A percentile compares a stretch with the other conserved stretches of the same genome.
phyloP scores from a whole-genome alignment of 2,113 vertebrate species.

The Elgaria multicarinata region DNA sequence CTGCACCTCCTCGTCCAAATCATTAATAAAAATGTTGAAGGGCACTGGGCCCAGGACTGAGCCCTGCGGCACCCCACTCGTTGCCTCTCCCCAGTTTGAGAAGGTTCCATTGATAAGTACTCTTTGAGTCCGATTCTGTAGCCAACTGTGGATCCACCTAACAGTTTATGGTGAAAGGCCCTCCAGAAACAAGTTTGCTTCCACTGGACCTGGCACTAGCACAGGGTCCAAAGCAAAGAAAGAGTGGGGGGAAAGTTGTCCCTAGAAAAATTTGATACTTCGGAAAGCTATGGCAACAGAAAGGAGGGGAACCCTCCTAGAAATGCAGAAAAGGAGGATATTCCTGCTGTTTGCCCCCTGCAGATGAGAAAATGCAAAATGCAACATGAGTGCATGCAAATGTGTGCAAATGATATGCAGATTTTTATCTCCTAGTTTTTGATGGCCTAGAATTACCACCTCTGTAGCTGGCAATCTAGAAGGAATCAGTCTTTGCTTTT shows the following conservation, averaged over 20 bases:
- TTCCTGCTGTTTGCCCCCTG: constrained; percentile 48
- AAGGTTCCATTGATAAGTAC: too few relatives aligned
- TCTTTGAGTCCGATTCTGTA: too few relatives aligned
- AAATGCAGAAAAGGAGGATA: constrained; percentile 33
- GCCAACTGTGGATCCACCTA: too few relatives aligned
- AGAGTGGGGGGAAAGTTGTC: background rate
- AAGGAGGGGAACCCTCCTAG: constrained; percentile 25
- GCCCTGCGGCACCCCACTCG: too few relatives aligned
- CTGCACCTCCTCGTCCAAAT: too few relatives aligned
- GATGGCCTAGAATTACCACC: constrained; percentile 63
- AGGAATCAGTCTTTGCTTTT: constrained; percentile 67
- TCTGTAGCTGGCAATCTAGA: constrained; percentile 65
- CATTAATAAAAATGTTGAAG: too few relatives aligned
- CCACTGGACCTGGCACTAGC: background rate
- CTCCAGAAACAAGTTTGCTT: background rate
- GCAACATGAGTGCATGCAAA: constrained; percentile 63
- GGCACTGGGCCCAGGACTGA: too few relatives aligned
- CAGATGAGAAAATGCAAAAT: constrained; percentile 62
- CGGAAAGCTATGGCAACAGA: background rate
- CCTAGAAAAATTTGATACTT: background rate
- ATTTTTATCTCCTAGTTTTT: constrained; percentile 70
- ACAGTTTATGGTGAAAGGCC: background rate
- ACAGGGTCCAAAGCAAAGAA: background rate
- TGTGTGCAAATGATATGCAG: constrained; percentile 71
- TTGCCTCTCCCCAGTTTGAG: too few relatives aligned